Conservation (phyloP, 1,140 invertebrate genomes). For the Trichonephila clavata region DNA sequence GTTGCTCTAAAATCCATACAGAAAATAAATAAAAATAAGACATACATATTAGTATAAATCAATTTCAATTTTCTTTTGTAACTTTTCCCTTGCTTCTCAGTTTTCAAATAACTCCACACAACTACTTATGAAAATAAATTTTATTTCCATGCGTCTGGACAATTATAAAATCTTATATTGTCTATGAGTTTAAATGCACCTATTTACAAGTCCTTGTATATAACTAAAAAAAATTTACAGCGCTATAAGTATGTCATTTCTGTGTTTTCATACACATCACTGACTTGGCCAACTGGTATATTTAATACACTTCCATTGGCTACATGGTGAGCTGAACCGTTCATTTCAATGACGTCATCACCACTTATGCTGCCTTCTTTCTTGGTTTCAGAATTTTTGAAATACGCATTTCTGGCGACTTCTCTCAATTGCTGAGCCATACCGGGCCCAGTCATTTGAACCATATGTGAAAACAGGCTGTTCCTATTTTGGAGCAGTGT, state of each 20-base stretch:
- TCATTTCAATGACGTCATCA: conserved; percentile 62
- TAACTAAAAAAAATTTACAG: background rate
- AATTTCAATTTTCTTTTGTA: too few species aligned
- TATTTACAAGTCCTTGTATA: background rate
- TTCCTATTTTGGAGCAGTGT: conserved; percentile 83
- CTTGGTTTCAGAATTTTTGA: conserved; percentile 37
- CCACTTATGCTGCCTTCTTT: conserved; percentile 34
- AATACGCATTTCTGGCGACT: conserved; percentile 30
- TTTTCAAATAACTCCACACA: too few species aligned
- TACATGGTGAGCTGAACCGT: background rate
- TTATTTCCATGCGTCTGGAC: too few species aligned
- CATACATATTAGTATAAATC: too few species aligned
- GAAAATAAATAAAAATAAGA: too few species aligned
- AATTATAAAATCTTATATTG: background rate
- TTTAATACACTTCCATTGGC: conserved; percentile 5
- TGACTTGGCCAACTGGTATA: background rate
- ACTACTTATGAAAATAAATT: too few species aligned
- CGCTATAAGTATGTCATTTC: conserved; percentile 72
- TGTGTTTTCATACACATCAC: conserved; percentile 56
- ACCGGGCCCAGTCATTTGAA: conserved; percentile 68
- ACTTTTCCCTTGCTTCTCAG: too few species aligned
- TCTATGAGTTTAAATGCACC: background rate
- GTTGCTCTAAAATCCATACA: too few species aligned
- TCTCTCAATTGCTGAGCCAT: conserved; percentile 75
- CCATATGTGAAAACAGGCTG: conserved; percentile 80